A percentile compares a stretch with the other conserved stretches of the same genome.
Conservation (phyloP, 2,113 vertebrate species). For the Aphelocoma coerulescens region DNA sequence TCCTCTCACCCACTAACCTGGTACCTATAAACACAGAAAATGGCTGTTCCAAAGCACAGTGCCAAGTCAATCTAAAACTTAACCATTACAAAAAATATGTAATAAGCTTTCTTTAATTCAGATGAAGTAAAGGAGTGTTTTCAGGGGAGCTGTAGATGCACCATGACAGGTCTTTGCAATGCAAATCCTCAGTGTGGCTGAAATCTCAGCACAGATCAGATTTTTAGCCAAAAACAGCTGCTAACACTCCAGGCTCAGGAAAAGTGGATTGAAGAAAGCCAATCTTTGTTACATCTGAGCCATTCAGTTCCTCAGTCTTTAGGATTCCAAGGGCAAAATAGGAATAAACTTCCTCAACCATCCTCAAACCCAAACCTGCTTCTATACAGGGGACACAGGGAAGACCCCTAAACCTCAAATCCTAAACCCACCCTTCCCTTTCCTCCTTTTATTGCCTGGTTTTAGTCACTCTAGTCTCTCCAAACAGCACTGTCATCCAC, state of each 20-base stretch:
- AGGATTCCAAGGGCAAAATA: neutral
- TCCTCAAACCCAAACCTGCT: neutral
- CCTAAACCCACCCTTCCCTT: neutral
- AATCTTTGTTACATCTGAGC: neutral
- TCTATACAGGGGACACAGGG: neutral
- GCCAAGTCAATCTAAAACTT: neutral
- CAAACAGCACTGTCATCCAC: neutral
- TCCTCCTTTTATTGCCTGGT: neutral
- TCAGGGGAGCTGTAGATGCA: neutral
- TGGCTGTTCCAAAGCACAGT: neutral
- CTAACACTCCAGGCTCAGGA: neutral
- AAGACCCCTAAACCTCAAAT: neutral
- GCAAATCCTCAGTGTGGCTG: neutral
- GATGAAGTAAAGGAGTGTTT: neutral
- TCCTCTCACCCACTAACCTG: neutral
- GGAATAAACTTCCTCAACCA: neutral
- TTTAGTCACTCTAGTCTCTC: neutral
- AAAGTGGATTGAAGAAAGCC: neutral
- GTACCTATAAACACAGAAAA: neutral
- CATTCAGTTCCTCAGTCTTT: neutral
- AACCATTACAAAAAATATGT: neutral
- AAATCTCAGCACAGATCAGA: neutral
- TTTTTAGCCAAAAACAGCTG: neutral
- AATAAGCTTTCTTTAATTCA: neutral
- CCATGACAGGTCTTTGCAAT: neutral